Evolutionary conservation across 64 coral and sea anemone species (phyloP).

Genomic region (Montipora cactus): DNA sequence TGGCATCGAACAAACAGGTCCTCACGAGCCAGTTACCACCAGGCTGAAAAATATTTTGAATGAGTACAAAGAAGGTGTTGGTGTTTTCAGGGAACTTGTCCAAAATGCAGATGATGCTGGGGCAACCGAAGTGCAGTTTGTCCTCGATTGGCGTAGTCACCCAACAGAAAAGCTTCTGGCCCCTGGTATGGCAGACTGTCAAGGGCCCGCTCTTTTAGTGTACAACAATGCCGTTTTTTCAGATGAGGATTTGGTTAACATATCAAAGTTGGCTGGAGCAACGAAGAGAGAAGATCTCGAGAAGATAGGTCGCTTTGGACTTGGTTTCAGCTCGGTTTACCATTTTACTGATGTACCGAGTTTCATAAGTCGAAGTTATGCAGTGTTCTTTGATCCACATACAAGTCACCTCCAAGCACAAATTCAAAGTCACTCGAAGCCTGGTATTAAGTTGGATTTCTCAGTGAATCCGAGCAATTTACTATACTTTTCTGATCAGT

Average conservation of each 20-base stretch:
- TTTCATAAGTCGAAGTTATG: slow-evolving; percentile 76
- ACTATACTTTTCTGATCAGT: slow-evolving; percentile 75
- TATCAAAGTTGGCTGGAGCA: slow-evolving; percentile 85
- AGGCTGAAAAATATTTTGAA: slow-evolving; percentile 86
- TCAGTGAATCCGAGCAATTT: slow-evolving; percentile 30
- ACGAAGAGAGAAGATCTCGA: slow-evolving; percentile 88
- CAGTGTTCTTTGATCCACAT: slow-evolving; percentile 84
- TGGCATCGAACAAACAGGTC: slow-evolving; percentile 85
- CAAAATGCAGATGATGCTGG: slow-evolving; percentile 97
- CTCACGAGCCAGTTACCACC: slow-evolving; percentile 84
- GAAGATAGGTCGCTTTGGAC: slow-evolving; percentile 95
- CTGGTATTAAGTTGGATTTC: slow-evolving; percentile 87
- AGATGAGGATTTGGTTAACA: slow-evolving; percentile 82
- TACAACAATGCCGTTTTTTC: slow-evolving; percentile 88
- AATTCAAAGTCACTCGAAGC: slow-evolving; percentile 56
- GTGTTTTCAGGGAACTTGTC: slow-evolving; percentile 87
- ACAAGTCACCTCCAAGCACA: slow-evolving; percentile 65
- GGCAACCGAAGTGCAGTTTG: slow-evolving; percentile 88
- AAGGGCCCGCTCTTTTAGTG: slow-evolving; percentile 85
- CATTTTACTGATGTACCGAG: slow-evolving; percentile 94
- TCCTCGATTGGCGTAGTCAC: slow-evolving; percentile 86
- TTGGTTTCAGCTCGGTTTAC: slow-evolving; percentile 95
- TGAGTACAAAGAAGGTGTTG: slow-evolving; percentile 95
- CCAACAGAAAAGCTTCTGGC: slow-evolving; percentile 62
- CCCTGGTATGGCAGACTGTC: slow-evolving; percentile 74